Evolutionary conservation across 2,888 invertebrate species (phyloP).

Genomic region (Buathra laborator): DNA sequence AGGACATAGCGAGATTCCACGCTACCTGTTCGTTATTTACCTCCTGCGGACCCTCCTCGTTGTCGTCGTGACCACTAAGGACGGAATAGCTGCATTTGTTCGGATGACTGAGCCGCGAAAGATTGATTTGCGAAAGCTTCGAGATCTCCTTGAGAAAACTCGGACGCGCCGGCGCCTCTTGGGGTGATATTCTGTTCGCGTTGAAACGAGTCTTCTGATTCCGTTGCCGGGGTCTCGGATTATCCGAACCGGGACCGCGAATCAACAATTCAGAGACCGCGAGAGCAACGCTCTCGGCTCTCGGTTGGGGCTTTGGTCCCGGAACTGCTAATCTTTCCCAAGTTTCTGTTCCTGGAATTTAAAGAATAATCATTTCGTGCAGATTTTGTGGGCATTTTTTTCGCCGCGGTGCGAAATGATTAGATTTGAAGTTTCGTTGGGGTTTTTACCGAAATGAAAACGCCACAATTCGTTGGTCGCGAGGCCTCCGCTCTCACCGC

Average conservation of each 20-base stretch:
- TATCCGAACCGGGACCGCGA: slow-evolving; percentile 81
- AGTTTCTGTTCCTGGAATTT: slow-evolving; percentile 88
- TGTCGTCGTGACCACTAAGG: slow-evolving; percentile 88
- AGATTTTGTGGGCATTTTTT: neutral
- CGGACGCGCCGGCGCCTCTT: slow-evolving; percentile 84
- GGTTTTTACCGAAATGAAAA: slow-evolving; percentile 91
- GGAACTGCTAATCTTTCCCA: slow-evolving; percentile 91
- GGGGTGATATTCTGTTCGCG: slow-evolving; percentile 84
- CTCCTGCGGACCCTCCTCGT: slow-evolving; percentile 87
- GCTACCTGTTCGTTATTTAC: slow-evolving; percentile 69
- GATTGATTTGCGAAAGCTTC: slow-evolving; percentile 90
- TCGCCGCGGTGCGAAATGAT: neutral
- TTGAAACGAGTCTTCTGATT: slow-evolving; percentile 81
- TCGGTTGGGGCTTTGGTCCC: slow-evolving; percentile 89
- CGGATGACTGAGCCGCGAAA: slow-evolving; percentile 88
- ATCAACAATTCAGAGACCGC: slow-evolving; percentile 88
- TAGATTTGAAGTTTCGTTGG: neutral
- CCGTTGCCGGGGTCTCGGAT: slow-evolving; percentile 76
- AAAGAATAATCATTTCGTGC: neutral
- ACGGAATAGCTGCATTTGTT: slow-evolving; percentile 91
- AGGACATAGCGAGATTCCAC: neutral
- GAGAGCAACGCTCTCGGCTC: slow-evolving; percentile 90
- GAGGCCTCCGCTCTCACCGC: slow-evolving; percentile 91
- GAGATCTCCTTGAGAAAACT: slow-evolving; percentile 89
- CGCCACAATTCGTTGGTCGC: slow-evolving; percentile 93